A percentile compares a stretch with the other conserved stretches of the same genome.
phyloP scores from a whole-genome alignment of 2,797 vertebrate species.

The Enteromius thamalakanensis region DNA sequence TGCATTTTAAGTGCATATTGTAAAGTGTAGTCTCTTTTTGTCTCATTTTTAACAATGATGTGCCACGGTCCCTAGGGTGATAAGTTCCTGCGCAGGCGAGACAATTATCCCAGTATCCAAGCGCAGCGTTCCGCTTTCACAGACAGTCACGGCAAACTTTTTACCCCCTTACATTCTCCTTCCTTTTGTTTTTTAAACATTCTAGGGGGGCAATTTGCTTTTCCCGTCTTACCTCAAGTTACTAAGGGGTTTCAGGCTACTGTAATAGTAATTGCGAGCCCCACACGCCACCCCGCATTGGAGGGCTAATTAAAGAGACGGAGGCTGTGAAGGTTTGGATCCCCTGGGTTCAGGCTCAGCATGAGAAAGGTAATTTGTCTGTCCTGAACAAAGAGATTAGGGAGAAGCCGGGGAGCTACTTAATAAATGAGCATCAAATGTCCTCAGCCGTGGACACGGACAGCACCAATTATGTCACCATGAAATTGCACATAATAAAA shows the following conservation, averaged over 20 bases:
- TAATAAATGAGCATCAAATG: constrained; percentile 97
- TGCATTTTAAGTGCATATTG: constrained; percentile 76
- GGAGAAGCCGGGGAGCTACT: constrained; percentile 90
- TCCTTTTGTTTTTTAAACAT: constrained; percentile 77
- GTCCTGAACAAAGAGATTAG: constrained; percentile 98
- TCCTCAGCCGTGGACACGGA: constrained; percentile 82
- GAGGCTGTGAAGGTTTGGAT: constrained; percentile 92
- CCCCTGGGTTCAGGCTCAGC: constrained; percentile 91
- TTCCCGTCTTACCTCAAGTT: constrained; percentile 86
- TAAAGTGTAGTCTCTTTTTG: constrained; percentile 67
- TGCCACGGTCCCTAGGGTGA: constrained; percentile 70
- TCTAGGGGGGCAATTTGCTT: constrained; percentile 81
- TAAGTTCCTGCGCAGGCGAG: constrained; percentile 68
- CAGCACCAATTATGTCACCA: constrained; percentile 88
- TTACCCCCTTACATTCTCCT: constrained; percentile 58
- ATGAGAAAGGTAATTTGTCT: constrained; percentile 99
- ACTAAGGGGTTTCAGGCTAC: constrained; percentile 89
- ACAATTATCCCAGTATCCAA: constrained; percentile 69
- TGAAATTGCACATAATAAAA: constrained; percentile 75
- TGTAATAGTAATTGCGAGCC: constrained; percentile 89
- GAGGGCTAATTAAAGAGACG: constrained; percentile 99
- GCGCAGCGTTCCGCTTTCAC: constrained; percentile 61
- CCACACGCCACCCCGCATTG: constrained; percentile 73
- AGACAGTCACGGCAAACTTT: constrained; percentile 65
- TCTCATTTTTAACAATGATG: constrained; percentile 66